Conservation (phyloP, 2,113 vertebrate genomes). For the Empidonax alnorum region DNA sequence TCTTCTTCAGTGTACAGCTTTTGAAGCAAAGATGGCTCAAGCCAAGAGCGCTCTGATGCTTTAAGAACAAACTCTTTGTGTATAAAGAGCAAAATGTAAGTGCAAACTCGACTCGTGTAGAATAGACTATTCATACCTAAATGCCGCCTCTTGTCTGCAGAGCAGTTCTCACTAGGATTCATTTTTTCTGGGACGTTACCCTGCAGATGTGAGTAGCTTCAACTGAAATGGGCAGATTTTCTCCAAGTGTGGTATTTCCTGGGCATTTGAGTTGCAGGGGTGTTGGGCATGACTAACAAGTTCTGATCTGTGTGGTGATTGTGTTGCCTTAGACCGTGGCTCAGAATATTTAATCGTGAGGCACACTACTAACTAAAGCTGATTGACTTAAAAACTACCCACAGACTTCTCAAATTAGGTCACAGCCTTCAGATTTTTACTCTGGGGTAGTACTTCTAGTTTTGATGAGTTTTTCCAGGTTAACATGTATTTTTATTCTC, state of each 20-base stretch:
- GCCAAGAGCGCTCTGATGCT: conserved; percentile 52
- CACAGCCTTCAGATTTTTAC: conserved; percentile 17
- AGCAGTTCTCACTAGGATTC: conserved; percentile 38
- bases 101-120: conserved; percentile 42
- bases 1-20: conserved; percentile 47
- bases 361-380: not conserved
- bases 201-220: conserved; percentile 60
- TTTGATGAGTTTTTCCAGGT: not conserved
- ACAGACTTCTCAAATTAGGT: conserved; percentile 27
- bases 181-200: conserved; percentile 15
- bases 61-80: conserved; percentile 64
- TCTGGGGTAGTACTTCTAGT: not conserved
- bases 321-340: conserved; percentile 39
- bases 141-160: conserved; percentile 20
- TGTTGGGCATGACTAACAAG: conserved; percentile 46
- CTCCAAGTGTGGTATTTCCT: conserved; percentile 50
- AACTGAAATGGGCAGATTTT: conserved; percentile 53
- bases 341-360: conserved; percentile 40
- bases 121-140: conserved; percentile 63
- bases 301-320: conserved; percentile 49
- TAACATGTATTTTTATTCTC: not conserved
- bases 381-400: conserved; percentile 21
- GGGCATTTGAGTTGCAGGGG: not conserved
- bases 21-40: conserved; percentile 52
- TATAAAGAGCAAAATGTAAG: conserved; percentile 58